Conservation (phyloP, 2,113 vertebrate species). For the Lutjanus erythropterus region DNA sequence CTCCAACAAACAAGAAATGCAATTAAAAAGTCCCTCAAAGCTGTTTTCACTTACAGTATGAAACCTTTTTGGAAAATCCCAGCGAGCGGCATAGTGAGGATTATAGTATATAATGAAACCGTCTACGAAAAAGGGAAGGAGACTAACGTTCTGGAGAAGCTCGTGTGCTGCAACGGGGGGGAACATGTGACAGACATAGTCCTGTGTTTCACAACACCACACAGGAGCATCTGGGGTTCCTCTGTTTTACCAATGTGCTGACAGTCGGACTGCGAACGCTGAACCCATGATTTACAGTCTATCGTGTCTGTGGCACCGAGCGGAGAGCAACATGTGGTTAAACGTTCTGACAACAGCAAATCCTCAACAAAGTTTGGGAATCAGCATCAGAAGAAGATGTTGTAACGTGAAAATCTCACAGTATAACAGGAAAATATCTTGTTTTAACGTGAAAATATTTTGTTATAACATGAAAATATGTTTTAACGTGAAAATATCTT, state of each 20-base stretch:
- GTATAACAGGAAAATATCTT: too few relatives aligned
- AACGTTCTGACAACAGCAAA: conserved; percentile 2
- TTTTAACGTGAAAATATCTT: too few relatives aligned
- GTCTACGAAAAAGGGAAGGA: conserved; percentile 54
- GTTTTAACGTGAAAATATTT: background rate
- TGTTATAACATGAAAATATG: too few relatives aligned
- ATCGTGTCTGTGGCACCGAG: conserved; percentile 35
- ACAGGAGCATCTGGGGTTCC: conserved; percentile 54
- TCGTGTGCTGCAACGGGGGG: conserved; percentile 26
- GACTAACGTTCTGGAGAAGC: conserved; percentile 10
- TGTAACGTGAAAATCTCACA: background rate
- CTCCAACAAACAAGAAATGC: background rate
- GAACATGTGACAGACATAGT: conserved; percentile 77
- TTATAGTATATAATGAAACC: conserved; percentile 38
- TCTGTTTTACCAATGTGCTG: conserved; percentile 65
- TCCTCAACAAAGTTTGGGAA: background rate
- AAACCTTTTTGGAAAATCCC: conserved; percentile 11
- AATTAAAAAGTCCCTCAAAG: conserved; percentile 2
- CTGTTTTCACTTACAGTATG: background rate
- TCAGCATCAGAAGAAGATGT: background rate
- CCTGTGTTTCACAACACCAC: conserved; percentile 73
- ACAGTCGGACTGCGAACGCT: conserved; percentile 26
- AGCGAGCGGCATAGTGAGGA: background rate
- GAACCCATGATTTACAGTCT: conserved; percentile 64
- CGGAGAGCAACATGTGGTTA: background rate